Percentiles rank a stretch among this genome's conserved stretches.
Evolutionary conservation across 2,113 vertebrate genomes (phyloP).

Genomic region (Caranx melampygus): DNA sequence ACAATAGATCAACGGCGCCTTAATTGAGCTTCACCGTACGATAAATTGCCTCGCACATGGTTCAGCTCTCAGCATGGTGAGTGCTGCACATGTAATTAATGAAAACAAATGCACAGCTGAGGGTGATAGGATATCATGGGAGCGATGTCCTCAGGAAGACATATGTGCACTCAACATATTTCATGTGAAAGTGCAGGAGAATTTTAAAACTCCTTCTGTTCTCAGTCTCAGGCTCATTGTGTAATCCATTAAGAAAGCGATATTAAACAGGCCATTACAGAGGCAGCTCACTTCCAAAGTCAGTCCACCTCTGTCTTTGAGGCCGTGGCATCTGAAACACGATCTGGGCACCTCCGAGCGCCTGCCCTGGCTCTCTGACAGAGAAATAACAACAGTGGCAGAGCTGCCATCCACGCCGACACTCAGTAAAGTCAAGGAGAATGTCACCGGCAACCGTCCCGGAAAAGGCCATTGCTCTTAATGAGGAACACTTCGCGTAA

Average conservation of each 20-base stretch:
- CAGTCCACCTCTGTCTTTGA: slow-evolving; percentile 29
- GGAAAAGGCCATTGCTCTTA: slow-evolving; percentile 48
- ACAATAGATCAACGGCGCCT: slow-evolving; percentile 60
- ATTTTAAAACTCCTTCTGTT: no score
- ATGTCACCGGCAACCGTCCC: slow-evolving; percentile 47
- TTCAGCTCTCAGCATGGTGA: slow-evolving; percentile 21
- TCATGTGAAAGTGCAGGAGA: background rate
- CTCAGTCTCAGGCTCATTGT: background rate
- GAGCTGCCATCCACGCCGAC: slow-evolving; percentile 28
- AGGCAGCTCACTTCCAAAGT: slow-evolving; percentile 40
- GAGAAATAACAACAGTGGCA: slow-evolving; percentile 66
- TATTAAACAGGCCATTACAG: slow-evolving; percentile 23
- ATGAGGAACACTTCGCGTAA: slow-evolving; percentile 24
- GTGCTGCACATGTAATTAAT: slow-evolving; percentile 52
- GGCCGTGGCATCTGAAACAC: slow-evolving; percentile 64
- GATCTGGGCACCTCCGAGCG: slow-evolving; percentile 50
- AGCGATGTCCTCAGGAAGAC: slow-evolving; percentile 24
- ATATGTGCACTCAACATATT: slow-evolving; percentile 40
- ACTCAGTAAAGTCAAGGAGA: slow-evolving; percentile 56
- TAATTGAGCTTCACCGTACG: slow-evolving; percentile 58
- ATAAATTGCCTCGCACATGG: slow-evolving; percentile 36
- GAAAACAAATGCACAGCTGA: slow-evolving; percentile 54
- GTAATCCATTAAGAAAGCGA: background rate
- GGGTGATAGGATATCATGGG: slow-evolving; percentile 18
- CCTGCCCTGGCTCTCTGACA: slow-evolving; percentile 38